These are phyloP conservation scores for Centruroides vittatus DNA, from an alignment of 1,140 invertebrate species.

Conservation along the genomic window DNA sequence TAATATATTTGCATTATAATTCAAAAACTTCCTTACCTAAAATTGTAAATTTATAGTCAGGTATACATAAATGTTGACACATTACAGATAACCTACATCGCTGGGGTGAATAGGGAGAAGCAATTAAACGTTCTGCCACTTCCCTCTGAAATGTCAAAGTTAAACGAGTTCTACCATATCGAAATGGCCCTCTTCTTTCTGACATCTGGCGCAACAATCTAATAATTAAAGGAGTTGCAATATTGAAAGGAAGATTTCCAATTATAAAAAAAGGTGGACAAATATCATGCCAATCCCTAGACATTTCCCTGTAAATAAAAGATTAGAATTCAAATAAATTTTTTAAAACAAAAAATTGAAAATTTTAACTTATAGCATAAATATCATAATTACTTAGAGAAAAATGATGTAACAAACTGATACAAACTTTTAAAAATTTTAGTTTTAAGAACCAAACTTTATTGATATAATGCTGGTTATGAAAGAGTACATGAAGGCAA, in stretches of 20 bases:
- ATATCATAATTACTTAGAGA: too few relatives aligned
- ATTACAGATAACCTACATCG: conserved; percentile 83
- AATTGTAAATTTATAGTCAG: conserved; percentile 72
- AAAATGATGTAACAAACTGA: too few relatives aligned
- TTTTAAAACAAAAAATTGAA: too few relatives aligned
- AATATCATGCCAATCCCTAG: conserved; percentile 32
- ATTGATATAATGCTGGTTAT: too few relatives aligned
- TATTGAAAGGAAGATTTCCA: conserved; percentile 94
- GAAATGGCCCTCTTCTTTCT: conserved; percentile 56
- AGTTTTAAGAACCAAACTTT: too few relatives aligned
- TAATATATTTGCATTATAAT: too few relatives aligned
- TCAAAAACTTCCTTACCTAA: conserved; percentile 41
- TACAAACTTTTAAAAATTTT: too few relatives aligned
- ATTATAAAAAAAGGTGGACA: conserved; percentile 69
- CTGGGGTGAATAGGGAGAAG: conserved; percentile 41
- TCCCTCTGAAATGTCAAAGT: conserved; percentile 92
- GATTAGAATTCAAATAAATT: background rate
- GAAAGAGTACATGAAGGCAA: too few relatives aligned
- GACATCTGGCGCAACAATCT: conserved; percentile 73
- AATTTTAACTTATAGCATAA: too few relatives aligned
- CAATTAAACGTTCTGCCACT: conserved; percentile 63
- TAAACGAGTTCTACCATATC: conserved; percentile 65
- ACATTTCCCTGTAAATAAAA: conserved; percentile 10
- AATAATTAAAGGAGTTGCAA: conserved; percentile 86
- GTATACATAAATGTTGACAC: conserved; percentile 81